Evolutionary conservation across 2,113 vertebrate species (phyloP), one percentile per base, ranked within the genome.

Genomic region (Ascaphus truei): DNA sequence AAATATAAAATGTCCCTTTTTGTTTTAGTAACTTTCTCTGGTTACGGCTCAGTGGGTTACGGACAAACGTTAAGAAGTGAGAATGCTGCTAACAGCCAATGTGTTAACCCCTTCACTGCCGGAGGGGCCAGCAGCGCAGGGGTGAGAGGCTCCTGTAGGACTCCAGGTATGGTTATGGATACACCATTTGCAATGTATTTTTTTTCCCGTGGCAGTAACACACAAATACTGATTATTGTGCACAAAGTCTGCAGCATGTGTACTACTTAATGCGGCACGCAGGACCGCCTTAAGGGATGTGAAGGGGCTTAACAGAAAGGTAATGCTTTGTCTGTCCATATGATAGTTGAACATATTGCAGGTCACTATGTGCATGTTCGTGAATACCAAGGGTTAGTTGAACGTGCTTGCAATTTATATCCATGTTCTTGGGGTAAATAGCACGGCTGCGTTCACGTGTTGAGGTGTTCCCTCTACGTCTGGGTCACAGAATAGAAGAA

Each of bases 1-100:
- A 89, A 86, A 89, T 89, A 88, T 36, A 69, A 34, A 90, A 89
- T 84, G 80, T 85, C 90, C 80, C 84, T 85, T 89, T 84, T 71
- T 71, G 73, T 81, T 83, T 76, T 81, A 85, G n/a, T n/a, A n/a
- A n/a, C n/a, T 75, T 86, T 80, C 85, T 88, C 83, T 84, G 63
- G 84, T 81, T 80, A 81, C 75, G 78, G 73, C 75, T 81, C 78
- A 77, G 75, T 69, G n/a, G 43, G 45, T 69, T 69, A 60, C 4
- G 39, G 23, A 27, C 43, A 51, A 29, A 39, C n/a, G 25, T 39
- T 22, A n/a, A n/a, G n/a, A n/a, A n/a, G n/a, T n/a, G 50, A 71
- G 60, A n/a, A 71, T 71, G 41, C 67, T 69, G 66, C 11, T 69
- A 61, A 31, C 27, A 57, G 5, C 18, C 8, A 16, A 31, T 20